Conservation (phyloP, 2,113 vertebrate genomes). For the Salminus brasiliensis region DNA sequence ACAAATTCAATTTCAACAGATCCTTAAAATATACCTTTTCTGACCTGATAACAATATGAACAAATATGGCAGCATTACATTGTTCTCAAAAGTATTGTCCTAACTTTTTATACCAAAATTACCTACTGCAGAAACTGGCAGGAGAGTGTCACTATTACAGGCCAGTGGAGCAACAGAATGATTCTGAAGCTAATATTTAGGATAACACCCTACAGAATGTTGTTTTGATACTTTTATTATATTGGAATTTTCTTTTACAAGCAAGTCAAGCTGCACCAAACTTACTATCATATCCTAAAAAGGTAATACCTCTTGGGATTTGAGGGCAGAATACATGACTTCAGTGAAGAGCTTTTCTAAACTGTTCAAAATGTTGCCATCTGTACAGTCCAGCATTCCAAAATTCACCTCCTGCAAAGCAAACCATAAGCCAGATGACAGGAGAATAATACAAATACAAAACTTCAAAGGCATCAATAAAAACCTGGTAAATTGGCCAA, state of each 20-base stretch:
- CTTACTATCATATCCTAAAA: neutral
- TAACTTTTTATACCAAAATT: too few relatives aligned
- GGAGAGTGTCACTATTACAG: too few relatives aligned
- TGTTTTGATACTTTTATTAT: too few relatives aligned
- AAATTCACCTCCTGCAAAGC: slow-evolving; percentile 78
- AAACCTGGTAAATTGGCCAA: neutral
- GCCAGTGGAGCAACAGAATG: too few relatives aligned
- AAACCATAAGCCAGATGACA: neutral
- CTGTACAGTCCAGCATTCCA: slow-evolving; percentile 72
- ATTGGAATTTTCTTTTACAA: neutral
- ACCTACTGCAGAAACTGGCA: too few relatives aligned
- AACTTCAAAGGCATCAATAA: neutral
- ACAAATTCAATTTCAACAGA: neutral
- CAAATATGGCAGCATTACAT: too few relatives aligned
- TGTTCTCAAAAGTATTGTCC: too few relatives aligned
- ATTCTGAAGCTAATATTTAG: too few relatives aligned
- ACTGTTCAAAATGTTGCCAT: slow-evolving; percentile 71
- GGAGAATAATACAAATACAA: neutral
- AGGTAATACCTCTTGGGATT: slow-evolving; percentile 77
- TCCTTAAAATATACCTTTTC: neutral
- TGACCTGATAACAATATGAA: too few relatives aligned
- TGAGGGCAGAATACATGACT: slow-evolving; percentile 77
- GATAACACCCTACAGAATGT: too few relatives aligned
- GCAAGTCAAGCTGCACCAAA: neutral
- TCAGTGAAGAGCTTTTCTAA: slow-evolving; percentile 78